Percentiles rank a stretch among this genome's conserved stretches.
phyloP scores from a whole-genome alignment of 53 echinoderm and acorn worm species.

The Actinopyga echinites region DNA sequence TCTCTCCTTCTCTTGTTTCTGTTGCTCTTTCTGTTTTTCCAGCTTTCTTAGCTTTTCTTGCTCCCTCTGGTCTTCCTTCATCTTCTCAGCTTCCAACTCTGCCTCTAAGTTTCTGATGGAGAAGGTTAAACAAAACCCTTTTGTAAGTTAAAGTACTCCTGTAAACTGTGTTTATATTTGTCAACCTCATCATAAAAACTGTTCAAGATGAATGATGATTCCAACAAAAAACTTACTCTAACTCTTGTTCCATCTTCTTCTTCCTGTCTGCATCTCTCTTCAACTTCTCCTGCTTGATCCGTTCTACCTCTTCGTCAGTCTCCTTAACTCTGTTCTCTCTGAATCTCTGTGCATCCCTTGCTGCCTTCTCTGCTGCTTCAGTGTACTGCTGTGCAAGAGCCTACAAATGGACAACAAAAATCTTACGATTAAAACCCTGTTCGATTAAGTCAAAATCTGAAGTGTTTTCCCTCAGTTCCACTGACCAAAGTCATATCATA shows the following conservation, averaged over 20 bases:
- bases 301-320: slow-evolving; percentile 75
- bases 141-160: background rate
- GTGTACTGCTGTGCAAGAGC: slow-evolving; percentile 87
- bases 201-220: no score
- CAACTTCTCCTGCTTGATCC: slow-evolving; percentile 87
- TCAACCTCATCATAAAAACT: background rate
- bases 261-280: slow-evolving; percentile 81
- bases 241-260: slow-evolving; percentile 77
- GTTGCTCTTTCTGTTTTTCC: slow-evolving; percentile 65
- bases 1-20: slow-evolving; percentile 83
- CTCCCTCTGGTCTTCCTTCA: slow-evolving; percentile 78
- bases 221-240: slow-evolving; percentile 60
- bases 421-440: background rate
- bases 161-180: background rate
- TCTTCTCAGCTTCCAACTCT: slow-evolving; percentile 74
- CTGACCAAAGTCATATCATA: no score
- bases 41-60: slow-evolving; percentile 59
- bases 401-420: slow-evolving; percentile 8
- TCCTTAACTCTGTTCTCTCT: slow-evolving; percentile 88
- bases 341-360: slow-evolving; percentile 79
- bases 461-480: no score
- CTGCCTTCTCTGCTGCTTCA: slow-evolving; percentile 84
- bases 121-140: no score
- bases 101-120: slow-evolving; percentile 66
- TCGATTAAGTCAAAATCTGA: no score